Conservation (phyloP, 2,888 invertebrate genomes). For the Isotomurus palustris region DNA sequence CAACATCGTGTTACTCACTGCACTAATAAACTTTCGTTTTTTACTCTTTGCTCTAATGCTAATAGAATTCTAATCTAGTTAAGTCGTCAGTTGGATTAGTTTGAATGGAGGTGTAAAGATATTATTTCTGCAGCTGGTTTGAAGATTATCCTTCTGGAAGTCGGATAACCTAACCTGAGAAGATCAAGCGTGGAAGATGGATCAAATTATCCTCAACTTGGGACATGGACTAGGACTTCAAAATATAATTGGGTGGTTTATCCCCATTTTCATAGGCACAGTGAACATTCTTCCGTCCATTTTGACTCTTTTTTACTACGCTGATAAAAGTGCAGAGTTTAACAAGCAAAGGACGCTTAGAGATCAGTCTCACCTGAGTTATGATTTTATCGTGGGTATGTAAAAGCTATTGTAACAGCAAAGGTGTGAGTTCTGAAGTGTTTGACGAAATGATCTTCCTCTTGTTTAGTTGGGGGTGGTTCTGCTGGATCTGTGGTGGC, state of each 20-base stretch:
- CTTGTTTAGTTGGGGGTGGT: slow-evolving; percentile 21
- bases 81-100: too few species aligned
- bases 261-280: slow-evolving; percentile 18
- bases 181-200: slow-evolving; percentile 18
- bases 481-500: slow-evolving; percentile 60
- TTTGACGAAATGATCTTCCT: background rate
- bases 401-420: background rate
- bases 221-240: slow-evolving; percentile 21
- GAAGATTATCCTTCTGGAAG: too few species aligned
- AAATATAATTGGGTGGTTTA: slow-evolving; percentile 16
- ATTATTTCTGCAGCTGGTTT: too few species aligned
- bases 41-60: too few species aligned
- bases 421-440: background rate
- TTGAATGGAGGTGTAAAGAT: too few species aligned
- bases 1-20: too few species aligned
- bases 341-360: background rate
- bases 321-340: slow-evolving; percentile 27
- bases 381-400: slow-evolving; percentile 37
- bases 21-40: too few species aligned
- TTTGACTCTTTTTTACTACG: slow-evolving; percentile 19
- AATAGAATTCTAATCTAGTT: too few species aligned
- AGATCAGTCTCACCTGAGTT: background rate
- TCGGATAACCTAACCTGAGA: too few species aligned
- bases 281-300: slow-evolving; percentile 17
- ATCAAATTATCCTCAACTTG: slow-evolving; percentile 21